These are phyloP conservation scores for Heliothis subflexa DNA, from an alignment of 1,140 invertebrate genomes.

Conservation along the genomic window DNA sequence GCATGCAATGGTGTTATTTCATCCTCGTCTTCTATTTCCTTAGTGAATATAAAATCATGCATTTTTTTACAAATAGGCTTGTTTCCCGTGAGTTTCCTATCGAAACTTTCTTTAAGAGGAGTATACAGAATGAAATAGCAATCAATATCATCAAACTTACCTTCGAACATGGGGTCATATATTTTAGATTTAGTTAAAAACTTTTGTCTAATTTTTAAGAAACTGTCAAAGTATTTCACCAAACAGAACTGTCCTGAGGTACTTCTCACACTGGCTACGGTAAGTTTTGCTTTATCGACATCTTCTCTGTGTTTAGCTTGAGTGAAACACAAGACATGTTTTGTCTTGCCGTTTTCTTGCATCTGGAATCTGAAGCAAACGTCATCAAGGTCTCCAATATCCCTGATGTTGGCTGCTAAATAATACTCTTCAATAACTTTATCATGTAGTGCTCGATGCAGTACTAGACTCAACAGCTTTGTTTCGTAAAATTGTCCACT, in stretches of 20 bases:
- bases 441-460: slow-evolving; percentile 45
- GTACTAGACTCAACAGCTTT: slow-evolving; percentile 49
- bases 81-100: slow-evolving; percentile 2
- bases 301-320: slow-evolving; percentile 47
- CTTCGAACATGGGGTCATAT: slow-evolving; percentile 43
- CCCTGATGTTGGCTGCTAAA: slow-evolving; percentile 48
- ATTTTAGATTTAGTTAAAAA: not conserved
- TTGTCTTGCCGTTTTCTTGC: not conserved
- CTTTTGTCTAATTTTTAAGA: slow-evolving; percentile 46
- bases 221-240: slow-evolving; percentile 51
- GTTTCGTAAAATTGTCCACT: slow-evolving; percentile 53
- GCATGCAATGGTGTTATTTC: no score
- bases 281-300: slow-evolving; percentile 17
- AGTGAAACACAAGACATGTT: slow-evolving; percentile 19
- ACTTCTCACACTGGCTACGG: not conserved
- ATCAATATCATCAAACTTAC: slow-evolving; percentile 45
- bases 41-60: slow-evolving; percentile 43
- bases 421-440: slow-evolving; percentile 46
- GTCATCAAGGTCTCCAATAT: slow-evolving; percentile 50
- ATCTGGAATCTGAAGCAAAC: slow-evolving; percentile 46
- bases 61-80: slow-evolving; percentile 39
- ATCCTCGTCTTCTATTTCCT: not conserved
- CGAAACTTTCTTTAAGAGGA: slow-evolving; percentile 42
- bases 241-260: slow-evolving; percentile 25
- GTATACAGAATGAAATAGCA: slow-evolving; percentile 51